phyloP scores from a whole-genome alignment of 2,113 vertebrate species.

The Neoarius graeffei region DNA sequence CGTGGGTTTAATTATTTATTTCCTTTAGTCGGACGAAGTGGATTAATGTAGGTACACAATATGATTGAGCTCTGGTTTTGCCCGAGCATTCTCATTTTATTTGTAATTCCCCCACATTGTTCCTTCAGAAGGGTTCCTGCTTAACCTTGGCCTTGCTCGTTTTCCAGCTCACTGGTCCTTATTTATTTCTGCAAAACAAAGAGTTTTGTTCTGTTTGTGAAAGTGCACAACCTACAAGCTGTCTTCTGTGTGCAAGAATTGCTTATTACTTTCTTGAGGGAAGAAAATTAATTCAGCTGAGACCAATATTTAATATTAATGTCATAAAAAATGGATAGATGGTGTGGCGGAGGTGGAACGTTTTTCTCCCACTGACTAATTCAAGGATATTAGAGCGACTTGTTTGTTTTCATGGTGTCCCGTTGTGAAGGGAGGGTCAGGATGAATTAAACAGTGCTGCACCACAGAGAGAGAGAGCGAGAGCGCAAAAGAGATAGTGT shows the following conservation, averaged over 20 bases:
- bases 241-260: constrained; percentile 2
- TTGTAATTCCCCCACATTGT: background rate
- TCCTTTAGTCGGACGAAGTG: background rate
- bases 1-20: background rate
- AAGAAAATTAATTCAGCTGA: constrained; percentile 46
- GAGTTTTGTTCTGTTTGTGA: constrained; percentile 36
- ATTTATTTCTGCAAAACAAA: constrained; percentile 39
- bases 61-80: background rate
- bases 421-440: constrained; percentile 28
- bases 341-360: constrained; percentile 19
- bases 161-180: background rate
- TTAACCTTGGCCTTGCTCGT: constrained; percentile 27
- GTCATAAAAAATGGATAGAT: constrained; percentile 46
- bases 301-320: constrained; percentile 55
- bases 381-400: constrained; percentile 44
- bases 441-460: constrained; percentile 39
- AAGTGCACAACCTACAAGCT: constrained; percentile 17
- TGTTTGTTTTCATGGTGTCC: constrained; percentile 33
- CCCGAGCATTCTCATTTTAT: background rate
- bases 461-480: constrained; percentile 11
- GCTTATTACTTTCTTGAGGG: constrained; percentile 45
- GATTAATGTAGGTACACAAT: background rate
- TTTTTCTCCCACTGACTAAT: constrained; percentile 39
- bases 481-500: constrained; percentile 31
- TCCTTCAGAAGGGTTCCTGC: background rate